A percentile compares a stretch with the other conserved stretches of the same genome.
Evolutionary conservation across 2,113 vertebrate genomes (phyloP).

Genomic region (Rhombomys opimus): DNA sequence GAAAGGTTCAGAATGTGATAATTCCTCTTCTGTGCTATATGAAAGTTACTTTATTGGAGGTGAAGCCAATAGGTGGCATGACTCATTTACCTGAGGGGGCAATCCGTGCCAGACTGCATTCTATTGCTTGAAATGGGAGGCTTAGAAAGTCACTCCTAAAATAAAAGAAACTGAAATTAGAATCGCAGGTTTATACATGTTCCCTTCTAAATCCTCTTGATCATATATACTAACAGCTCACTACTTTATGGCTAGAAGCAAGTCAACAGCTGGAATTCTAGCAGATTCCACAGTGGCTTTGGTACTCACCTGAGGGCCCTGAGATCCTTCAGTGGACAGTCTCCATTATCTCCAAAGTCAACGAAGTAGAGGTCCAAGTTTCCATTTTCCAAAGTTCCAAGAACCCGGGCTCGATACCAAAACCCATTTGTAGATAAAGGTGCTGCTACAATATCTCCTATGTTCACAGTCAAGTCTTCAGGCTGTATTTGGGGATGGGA

Average conservation of each 20-base stretch:
- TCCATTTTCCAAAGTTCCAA: conserved; percentile 87
- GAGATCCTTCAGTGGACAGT: conserved; percentile 86
- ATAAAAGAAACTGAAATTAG: conserved; percentile 60
- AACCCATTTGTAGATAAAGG: conserved; percentile 83
- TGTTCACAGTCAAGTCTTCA: conserved; percentile 80
- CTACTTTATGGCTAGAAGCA: background rate
- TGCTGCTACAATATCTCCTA: conserved; percentile 94
- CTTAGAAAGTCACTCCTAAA: conserved; percentile 96
- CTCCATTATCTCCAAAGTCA: conserved; percentile 94
- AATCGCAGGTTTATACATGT: background rate
- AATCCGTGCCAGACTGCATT: conserved; percentile 92
- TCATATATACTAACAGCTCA: background rate
- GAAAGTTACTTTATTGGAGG: background rate
- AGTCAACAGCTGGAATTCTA: background rate
- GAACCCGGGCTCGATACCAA: conserved; percentile 93
- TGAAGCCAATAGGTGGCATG: background rate
- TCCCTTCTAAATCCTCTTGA: background rate
- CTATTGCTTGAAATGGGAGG: conserved; percentile 96
- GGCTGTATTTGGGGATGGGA: conserved; percentile 79
- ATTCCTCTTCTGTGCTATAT: background rate
- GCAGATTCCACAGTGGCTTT: background rate
- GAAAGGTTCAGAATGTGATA: background rate
- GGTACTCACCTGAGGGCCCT: conserved; percentile 89
- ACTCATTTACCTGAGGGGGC: conserved; percentile 87
- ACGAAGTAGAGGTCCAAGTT: conserved; percentile 92